Evolutionary conservation across 2,113 vertebrate species (phyloP).

Genomic region (Platycercus adscitus): DNA sequence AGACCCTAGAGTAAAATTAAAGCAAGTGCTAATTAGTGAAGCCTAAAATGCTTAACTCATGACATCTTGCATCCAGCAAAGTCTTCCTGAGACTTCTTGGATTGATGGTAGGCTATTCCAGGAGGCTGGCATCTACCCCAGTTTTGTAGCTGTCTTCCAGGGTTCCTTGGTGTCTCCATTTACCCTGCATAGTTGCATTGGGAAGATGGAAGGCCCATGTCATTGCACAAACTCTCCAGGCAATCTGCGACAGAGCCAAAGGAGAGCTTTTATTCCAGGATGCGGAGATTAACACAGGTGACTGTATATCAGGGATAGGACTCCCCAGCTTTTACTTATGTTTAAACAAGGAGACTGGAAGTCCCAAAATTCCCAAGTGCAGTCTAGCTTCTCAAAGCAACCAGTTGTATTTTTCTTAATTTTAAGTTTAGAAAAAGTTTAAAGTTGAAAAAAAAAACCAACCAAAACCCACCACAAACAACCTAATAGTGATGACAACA

Average conservation of each 20-base stretch:
- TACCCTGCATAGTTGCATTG: background rate
- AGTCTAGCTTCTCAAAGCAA: background rate
- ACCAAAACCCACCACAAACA: background rate
- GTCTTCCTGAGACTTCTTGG: background rate
- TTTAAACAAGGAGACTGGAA: background rate
- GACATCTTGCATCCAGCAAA: background rate
- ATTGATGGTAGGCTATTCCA: background rate
- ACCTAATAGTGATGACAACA: background rate
- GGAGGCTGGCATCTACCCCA: background rate
- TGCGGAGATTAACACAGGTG: background rate
- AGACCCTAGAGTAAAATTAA: slow-evolving; percentile 3
- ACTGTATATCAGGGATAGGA: background rate
- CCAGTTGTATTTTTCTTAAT: background rate
- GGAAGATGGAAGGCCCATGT: background rate
- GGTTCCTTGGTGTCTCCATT: background rate
- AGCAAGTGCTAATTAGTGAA: slow-evolving; percentile 13
- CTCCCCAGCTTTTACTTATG: accelerated
- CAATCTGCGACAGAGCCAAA: background rate
- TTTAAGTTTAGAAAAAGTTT: background rate
- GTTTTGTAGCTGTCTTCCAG: background rate
- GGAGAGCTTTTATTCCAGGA: background rate
- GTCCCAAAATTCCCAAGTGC: background rate
- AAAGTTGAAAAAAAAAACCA: background rate
- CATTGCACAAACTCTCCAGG: background rate
- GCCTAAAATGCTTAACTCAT: slow-evolving; percentile 5